phyloP scores from a whole-genome alignment of 2,113 vertebrate species.

The Scalopus aquaticus region DNA sequence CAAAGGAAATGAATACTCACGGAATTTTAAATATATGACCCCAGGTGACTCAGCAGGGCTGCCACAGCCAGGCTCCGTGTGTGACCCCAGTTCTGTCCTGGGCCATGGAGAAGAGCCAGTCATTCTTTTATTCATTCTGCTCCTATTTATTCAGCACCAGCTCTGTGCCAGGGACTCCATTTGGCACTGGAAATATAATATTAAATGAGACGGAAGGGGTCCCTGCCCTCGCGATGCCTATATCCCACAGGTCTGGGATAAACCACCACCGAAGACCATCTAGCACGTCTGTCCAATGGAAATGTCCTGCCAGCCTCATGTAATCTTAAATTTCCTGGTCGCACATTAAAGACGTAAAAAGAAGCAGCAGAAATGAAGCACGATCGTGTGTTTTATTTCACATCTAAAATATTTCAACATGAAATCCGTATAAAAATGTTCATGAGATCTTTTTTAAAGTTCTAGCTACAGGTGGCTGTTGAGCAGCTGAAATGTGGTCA shows the following conservation, averaged over 20 bases:
- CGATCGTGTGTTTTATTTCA: not conserved
- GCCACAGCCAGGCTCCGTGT: not conserved
- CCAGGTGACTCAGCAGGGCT: not conserved
- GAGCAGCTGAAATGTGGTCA: too few relatives aligned
- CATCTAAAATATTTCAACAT: not conserved
- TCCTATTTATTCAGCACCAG: not conserved
- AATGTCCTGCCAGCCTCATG: not conserved
- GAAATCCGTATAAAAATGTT: not conserved
- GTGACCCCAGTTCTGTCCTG: not conserved
- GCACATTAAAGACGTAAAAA: not conserved
- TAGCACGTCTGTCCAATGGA: not conserved
- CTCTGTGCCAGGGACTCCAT: not conserved
- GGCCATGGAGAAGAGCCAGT: not conserved
- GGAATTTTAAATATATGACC: not conserved
- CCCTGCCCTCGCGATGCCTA: not conserved
- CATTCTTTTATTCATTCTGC: not conserved
- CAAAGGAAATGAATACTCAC: not conserved
- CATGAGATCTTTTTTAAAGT: not conserved
- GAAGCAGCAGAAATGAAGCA: not conserved
- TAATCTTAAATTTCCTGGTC: not conserved
- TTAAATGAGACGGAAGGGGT: not conserved
- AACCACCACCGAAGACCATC: not conserved
- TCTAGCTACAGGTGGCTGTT: too few relatives aligned
- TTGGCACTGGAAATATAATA: not conserved
- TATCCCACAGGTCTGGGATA: not conserved